Percentiles rank a stretch among this genome's conserved stretches.
These are phyloP conservation scores for Tichodroma muraria DNA, from an alignment of 2,113 vertebrate species.

Conservation along the genomic window DNA sequence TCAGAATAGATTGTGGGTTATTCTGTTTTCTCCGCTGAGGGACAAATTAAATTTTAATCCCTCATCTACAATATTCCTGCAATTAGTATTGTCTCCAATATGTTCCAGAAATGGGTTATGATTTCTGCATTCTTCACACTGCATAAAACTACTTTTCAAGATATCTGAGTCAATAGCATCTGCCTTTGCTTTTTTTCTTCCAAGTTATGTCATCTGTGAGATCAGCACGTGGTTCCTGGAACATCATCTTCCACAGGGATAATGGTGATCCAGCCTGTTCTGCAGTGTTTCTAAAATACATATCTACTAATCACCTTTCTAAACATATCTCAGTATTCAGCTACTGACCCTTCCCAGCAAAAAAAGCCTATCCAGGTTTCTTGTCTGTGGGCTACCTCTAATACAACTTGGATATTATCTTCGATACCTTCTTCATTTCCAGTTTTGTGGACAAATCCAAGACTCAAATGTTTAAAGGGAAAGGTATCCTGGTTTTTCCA, in stretches of 20 bases:
- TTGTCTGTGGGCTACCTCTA: neutral
- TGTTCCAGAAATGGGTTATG: neutral
- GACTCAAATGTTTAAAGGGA: neutral
- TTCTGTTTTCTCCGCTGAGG: neutral
- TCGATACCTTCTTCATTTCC: neutral
- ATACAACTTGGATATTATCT: neutral
- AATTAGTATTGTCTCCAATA: neutral
- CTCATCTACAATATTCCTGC: neutral
- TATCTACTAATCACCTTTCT: neutral
- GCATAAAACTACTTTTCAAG: neutral
- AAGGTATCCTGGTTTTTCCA: neutral
- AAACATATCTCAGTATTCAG: neutral
- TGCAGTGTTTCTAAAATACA: neutral
- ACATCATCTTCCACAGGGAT: neutral
- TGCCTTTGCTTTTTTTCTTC: neutral
- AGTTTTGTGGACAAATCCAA: neutral
- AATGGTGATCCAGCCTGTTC: neutral
- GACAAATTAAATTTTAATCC: conserved; percentile 1
- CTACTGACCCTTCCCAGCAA: neutral
- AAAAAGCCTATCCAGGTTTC: neutral
- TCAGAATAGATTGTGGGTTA: neutral
- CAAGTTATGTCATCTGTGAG: neutral
- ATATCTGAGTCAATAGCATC: neutral
- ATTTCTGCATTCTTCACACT: neutral
- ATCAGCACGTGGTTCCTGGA: neutral